A percentile compares a stretch with the other conserved stretches of the same genome.
Conservation (phyloP, 2,888 invertebrate genomes). For the Mesopsocus fuscifrons region DNA sequence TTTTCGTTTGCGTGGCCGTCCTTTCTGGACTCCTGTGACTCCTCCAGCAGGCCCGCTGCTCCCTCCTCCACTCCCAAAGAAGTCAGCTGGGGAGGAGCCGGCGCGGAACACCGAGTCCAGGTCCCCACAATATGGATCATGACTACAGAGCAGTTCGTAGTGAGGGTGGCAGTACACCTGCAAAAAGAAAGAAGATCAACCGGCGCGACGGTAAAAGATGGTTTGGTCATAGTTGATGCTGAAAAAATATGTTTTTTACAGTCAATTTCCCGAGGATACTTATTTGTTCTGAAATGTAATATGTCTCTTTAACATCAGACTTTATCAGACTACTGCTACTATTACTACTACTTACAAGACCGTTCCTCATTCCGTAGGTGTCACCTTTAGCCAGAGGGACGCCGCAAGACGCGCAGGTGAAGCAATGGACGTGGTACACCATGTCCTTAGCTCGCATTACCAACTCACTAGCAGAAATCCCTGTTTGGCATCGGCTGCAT, state of each 20-base stretch:
- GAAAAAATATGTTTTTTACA: no score
- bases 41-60: constrained; percentile 17
- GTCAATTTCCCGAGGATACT: no score
- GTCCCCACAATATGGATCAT: constrained; percentile 4
- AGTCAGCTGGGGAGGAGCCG: constrained; percentile 9
- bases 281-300: no score
- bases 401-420: constrained; percentile 72
- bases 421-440: constrained; percentile 79
- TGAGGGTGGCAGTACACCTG: constrained; percentile 37
- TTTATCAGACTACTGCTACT: no score
- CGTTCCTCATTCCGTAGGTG: constrained; percentile 74
- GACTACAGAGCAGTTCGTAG: constrained; percentile 37
- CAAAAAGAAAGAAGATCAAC: constrained; percentile 2
- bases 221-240: no score
- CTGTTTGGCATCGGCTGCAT: constrained; percentile 67
- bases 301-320: no score
- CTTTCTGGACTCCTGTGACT: constrained; percentile 45
- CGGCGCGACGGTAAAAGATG: no score
- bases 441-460: constrained; percentile 78
- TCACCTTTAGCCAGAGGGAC: constrained; percentile 70
- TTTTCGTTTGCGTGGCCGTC: constrained; percentile 63
- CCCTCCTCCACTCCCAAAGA: constrained; percentile 25
- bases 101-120: constrained; percentile 5
- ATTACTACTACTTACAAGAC: constrained; percentile 43
- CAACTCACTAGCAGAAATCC: constrained; percentile 70